Conservation (phyloP, 2,888 invertebrate species). For the Sminthurides aquaticus region DNA sequence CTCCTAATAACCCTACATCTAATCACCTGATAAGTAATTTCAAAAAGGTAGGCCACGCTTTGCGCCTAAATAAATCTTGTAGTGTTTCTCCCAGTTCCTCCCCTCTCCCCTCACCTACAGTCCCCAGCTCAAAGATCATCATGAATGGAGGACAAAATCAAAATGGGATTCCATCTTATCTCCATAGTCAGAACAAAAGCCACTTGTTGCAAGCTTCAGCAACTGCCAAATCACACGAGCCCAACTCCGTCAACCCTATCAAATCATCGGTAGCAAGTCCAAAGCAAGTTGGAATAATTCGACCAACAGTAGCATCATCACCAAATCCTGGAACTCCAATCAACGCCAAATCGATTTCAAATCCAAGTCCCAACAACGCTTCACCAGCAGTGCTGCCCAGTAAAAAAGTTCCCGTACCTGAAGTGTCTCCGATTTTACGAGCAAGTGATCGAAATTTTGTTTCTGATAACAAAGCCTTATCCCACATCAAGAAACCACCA, state of each 20-base stretch:
- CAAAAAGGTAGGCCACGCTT: constrained; percentile 38
- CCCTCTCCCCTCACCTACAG: constrained; percentile 22
- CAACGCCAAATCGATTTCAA: background rate
- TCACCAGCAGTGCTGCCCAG: constrained; percentile 1
- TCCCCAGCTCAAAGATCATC: background rate
- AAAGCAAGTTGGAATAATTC: constrained; percentile 53
- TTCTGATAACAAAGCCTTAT: background rate
- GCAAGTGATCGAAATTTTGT: background rate
- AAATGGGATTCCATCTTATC: background rate
- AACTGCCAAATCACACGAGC: background rate
- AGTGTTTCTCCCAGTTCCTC: constrained; percentile 21
- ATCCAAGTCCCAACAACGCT: background rate
- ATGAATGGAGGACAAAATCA: background rate
- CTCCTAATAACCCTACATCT: background rate
- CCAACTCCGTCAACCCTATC: background rate
- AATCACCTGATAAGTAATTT: constrained; percentile 1
- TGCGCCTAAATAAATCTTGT: constrained; percentile 34
- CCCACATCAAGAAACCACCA: constrained; percentile 30
- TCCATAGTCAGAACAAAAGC: constrained; percentile 14
- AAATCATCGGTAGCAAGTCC: background rate
- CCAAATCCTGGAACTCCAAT: background rate
- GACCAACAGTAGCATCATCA: constrained; percentile 48
- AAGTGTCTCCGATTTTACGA: constrained; percentile 19
- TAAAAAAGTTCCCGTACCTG: constrained; percentile 27
- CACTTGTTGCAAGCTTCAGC: constrained; percentile 21